Evolutionary conservation across 1,140 invertebrate genomes (phyloP).

Genomic region (Anoplophora glabripennis): DNA sequence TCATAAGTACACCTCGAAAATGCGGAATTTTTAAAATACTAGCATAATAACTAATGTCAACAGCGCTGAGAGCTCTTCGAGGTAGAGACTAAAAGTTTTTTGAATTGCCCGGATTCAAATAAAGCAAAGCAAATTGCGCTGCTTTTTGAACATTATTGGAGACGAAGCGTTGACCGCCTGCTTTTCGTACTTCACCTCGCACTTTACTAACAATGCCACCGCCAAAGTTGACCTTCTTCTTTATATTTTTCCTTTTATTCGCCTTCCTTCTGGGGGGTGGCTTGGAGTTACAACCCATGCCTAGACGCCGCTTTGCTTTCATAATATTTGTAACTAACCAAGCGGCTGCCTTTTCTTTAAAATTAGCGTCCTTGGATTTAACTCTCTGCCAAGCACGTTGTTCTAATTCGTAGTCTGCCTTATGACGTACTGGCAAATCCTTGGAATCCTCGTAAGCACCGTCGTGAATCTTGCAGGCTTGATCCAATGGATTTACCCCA

Average conservation of each 20-base stretch:
- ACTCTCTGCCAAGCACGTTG: constrained; percentile 46
- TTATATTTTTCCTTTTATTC: too few relatives aligned
- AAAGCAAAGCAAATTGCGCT: not conserved
- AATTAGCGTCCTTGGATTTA: constrained; percentile 43
- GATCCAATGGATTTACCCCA: constrained; percentile 50
- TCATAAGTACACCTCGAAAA: too few relatives aligned
- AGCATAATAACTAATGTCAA: too few relatives aligned
- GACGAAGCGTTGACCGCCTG: not conserved
- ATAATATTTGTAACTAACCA: constrained; percentile 22
- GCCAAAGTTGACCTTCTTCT: too few relatives aligned
- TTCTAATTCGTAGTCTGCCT: constrained; percentile 47
- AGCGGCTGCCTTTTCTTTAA: constrained; percentile 42
- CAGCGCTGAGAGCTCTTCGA: constrained; percentile 28
- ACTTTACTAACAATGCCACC: too few relatives aligned
- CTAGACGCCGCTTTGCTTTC: constrained; percentile 29
- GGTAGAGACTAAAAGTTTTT: constrained; percentile 35
- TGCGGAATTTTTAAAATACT: too few relatives aligned
- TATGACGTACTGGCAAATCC: constrained; percentile 43
- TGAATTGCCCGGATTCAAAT: not conserved
- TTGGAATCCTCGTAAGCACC: constrained; percentile 47
- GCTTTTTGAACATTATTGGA: constrained; percentile 14
- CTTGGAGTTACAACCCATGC: constrained; percentile 19
- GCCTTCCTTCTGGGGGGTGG: too few relatives aligned
- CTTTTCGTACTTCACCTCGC: too few relatives aligned
- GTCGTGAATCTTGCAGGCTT: constrained; percentile 51